Conservation (phyloP, 1,140 invertebrate species). For the Trichonephila clavata region DNA sequence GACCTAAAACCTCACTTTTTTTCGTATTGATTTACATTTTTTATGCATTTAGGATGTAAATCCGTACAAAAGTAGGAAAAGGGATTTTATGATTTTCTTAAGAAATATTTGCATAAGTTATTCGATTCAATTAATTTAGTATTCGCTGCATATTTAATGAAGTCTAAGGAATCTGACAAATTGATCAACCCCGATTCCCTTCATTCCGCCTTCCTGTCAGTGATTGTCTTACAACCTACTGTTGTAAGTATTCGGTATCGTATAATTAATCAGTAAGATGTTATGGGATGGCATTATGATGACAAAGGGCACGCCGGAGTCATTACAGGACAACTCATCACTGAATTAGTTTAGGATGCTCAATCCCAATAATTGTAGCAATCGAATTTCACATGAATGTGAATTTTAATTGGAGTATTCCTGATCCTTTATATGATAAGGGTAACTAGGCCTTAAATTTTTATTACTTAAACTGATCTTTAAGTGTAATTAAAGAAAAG, state of each 20-base stretch:
- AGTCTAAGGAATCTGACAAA: slow-evolving; percentile 2
- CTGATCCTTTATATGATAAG: too few relatives aligned
- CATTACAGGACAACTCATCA: not conserved
- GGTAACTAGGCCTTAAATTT: too few relatives aligned
- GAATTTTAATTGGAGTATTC: too few relatives aligned
- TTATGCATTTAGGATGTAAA: not conserved
- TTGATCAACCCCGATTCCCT: not conserved
- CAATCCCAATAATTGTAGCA: too few relatives aligned
- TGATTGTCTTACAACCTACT: not conserved
- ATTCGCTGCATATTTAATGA: not conserved
- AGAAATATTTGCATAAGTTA: not conserved
- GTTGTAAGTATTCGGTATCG: not conserved
- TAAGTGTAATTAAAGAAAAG: too few relatives aligned
- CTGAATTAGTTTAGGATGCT: not conserved
- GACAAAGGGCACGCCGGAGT: not conserved
- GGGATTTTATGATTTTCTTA: not conserved
- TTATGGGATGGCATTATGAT: not conserved
- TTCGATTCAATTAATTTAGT: not conserved
- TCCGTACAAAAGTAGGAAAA: not conserved
- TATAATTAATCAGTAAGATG: slow-evolving; percentile 26
- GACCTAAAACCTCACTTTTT: not conserved
- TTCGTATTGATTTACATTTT: not conserved
- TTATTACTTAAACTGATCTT: too few relatives aligned
- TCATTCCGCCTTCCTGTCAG: not conserved
- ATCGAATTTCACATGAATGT: too few relatives aligned